Conservation (phyloP, 2,888 invertebrate species). For the Pimpla rufipes region DNA sequence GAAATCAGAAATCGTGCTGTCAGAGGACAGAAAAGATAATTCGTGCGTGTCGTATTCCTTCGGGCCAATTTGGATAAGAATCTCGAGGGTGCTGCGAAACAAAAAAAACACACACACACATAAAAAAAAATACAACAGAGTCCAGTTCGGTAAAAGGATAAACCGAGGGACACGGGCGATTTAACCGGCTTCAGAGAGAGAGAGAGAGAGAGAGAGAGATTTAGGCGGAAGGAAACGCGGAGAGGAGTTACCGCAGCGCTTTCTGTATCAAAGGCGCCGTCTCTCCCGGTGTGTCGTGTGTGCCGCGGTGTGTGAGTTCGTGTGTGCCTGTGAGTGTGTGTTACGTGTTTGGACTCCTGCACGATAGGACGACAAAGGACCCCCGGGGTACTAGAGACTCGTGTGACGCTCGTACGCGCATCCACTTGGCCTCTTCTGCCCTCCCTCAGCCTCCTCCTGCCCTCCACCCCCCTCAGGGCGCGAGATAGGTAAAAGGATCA, state of each 20-base stretch:
- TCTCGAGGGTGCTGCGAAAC: neutral
- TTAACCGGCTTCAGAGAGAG: too few species aligned
- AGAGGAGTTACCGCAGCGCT: slow-evolving; percentile 45
- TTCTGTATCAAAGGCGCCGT: slow-evolving; percentile 47
- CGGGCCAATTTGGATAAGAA: slow-evolving; percentile 44
- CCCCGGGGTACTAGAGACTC: slow-evolving; percentile 31
- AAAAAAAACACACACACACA: too few species aligned
- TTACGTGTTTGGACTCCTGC: slow-evolving; percentile 59
- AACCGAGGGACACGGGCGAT: slow-evolving; percentile 17
- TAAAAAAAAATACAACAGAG: neutral
- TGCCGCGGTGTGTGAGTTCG: too few species aligned
- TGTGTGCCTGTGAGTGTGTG: too few species aligned
- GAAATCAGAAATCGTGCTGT: slow-evolving; percentile 22
- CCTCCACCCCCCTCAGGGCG: neutral
- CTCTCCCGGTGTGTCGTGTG: too few species aligned
- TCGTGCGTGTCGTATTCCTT: slow-evolving; percentile 35
- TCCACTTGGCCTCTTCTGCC: neutral
- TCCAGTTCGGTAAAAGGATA: slow-evolving; percentile 32
- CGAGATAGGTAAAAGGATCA: slow-evolving; percentile 62
- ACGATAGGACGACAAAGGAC: slow-evolving; percentile 55
- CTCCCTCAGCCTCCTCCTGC: too few species aligned
- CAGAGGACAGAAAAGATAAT: slow-evolving; percentile 17
- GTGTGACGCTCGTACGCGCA: slow-evolving; percentile 39
- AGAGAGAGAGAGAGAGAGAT: too few species aligned
- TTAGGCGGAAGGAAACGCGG: slow-evolving; percentile 15